These are phyloP conservation scores for Xiphophorus couchianus DNA, from an alignment of 2,113 vertebrate genomes.

Conservation along the genomic window DNA sequence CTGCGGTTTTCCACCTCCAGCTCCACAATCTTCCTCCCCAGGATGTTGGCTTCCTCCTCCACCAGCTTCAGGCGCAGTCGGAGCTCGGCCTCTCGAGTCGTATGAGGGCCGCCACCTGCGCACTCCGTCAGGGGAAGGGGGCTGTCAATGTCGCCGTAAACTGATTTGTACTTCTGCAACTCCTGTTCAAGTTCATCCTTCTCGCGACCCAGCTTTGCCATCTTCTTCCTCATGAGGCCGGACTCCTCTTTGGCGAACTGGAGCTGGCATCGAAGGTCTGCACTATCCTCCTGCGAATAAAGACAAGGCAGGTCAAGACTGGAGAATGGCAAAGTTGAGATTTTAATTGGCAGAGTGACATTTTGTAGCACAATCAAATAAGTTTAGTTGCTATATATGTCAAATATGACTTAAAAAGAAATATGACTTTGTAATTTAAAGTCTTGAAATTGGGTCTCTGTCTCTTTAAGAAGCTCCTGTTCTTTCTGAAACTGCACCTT, in stretches of 20 bases:
- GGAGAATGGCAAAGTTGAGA: neutral
- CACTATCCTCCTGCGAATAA: constrained; percentile 89
- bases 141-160: constrained; percentile 96
- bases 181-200: constrained; percentile 96
- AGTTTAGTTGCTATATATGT: too few relatives aligned
- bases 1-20: constrained; percentile 97
- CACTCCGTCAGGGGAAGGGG: constrained; percentile 87
- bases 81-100: constrained; percentile 93
- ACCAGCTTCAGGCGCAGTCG: constrained; percentile 94
- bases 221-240: constrained; percentile 94
- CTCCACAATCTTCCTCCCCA: constrained; percentile 97
- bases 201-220: constrained; percentile 94
- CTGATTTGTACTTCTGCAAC: constrained; percentile 93
- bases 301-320: neutral
- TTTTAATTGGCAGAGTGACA: neutral
- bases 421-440: too few relatives aligned
- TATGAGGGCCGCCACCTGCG: constrained; percentile 90
- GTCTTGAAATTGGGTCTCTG: too few relatives aligned
- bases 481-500: too few relatives aligned
- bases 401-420: too few relatives aligned
- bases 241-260: constrained; percentile 98
- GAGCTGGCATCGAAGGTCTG: constrained; percentile 96
- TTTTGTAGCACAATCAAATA: too few relatives aligned
- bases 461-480: too few relatives aligned
- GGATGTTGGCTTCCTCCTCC: constrained; percentile 96